phyloP scores from a whole-genome alignment of 1,140 invertebrate species.

The Holotrichia oblita region DNA sequence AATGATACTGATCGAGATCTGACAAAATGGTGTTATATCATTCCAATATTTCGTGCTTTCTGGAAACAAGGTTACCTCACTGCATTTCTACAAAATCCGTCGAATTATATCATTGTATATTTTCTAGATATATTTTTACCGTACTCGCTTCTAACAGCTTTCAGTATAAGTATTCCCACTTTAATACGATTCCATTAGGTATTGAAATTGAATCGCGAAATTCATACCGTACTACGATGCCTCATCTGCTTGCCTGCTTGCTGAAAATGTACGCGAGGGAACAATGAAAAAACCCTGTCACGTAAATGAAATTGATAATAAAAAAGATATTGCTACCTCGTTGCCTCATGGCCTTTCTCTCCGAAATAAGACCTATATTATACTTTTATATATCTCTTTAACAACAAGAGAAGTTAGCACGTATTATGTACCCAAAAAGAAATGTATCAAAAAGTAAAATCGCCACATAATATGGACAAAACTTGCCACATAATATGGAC shows the following conservation, averaged over 20 bases:
- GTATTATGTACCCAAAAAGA: too few relatives aligned
- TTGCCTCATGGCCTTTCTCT: background rate
- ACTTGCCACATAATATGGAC: too few relatives aligned
- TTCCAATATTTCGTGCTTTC: too few relatives aligned
- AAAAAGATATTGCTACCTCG: slow-evolving; percentile 12
- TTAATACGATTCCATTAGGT: background rate
- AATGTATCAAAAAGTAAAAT: too few relatives aligned
- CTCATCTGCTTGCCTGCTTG: background rate
- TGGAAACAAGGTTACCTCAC: background rate
- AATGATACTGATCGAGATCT: too few relatives aligned
- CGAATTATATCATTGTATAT: background rate
- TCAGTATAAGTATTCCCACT: too few relatives aligned
- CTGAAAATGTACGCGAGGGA: background rate
- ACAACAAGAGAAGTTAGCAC: background rate
- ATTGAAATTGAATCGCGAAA: slow-evolving; percentile 2
- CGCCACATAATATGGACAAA: too few relatives aligned
- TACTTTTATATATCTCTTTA: background rate
- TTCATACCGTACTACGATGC: background rate
- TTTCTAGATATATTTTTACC: background rate
- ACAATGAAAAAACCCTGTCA: background rate
- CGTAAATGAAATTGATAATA: slow-evolving; percentile 21
- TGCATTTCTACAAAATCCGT: background rate
- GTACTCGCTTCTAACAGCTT: background rate
- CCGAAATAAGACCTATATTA: background rate
- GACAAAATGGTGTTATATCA: too few relatives aligned